phyloP scores from a whole-genome alignment of 2,888 invertebrate species.

The Perizoma affinitatum region DNA sequence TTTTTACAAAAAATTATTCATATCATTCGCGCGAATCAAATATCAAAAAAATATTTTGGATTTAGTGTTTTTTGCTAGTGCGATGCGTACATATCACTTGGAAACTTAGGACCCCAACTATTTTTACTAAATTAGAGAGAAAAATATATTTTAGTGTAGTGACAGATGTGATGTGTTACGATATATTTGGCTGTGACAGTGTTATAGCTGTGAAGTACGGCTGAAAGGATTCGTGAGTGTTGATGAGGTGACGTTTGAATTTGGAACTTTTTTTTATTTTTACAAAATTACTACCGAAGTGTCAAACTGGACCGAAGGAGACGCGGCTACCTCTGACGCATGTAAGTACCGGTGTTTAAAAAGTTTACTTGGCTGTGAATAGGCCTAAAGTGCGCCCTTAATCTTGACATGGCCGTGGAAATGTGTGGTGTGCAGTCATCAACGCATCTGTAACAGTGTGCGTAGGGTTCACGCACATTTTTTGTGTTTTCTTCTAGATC shows the following conservation, averaged over 20 bases:
- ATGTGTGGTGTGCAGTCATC: conserved; percentile 55
- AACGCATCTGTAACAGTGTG: conserved; percentile 49
- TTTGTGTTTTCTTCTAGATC: conserved; percentile 73
- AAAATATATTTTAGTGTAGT: conserved; percentile 72
- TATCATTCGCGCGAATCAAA: conserved; percentile 70
- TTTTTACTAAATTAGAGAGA: conserved; percentile 66
- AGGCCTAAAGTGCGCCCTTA: conserved; percentile 59
- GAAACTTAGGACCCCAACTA: conserved; percentile 81
- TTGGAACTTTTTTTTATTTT: conserved; percentile 70
- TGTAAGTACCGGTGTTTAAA: conserved; percentile 63
- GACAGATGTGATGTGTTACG: conserved; percentile 71
- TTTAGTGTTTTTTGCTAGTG: conserved; percentile 68
- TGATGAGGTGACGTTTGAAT: conserved; percentile 72
- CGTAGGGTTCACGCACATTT: conserved; percentile 80
- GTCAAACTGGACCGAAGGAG: conserved; percentile 83
- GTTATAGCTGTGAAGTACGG: conserved; percentile 64
- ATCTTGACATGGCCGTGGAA: conserved; percentile 62
- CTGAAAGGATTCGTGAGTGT: conserved; percentile 67
- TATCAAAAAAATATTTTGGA: conserved; percentile 64
- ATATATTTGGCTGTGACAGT: conserved; percentile 70
- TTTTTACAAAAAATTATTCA: conserved; percentile 73
- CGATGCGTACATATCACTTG: conserved; percentile 80
- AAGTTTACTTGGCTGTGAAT: conserved; percentile 12
- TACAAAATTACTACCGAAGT: conserved; percentile 82
- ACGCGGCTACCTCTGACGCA: conserved; percentile 82